Percentiles rank a stretch among this genome's conserved stretches.
Evolutionary conservation across 1,140 invertebrate species (phyloP).

Genomic region (Myzus persicae): DNA sequence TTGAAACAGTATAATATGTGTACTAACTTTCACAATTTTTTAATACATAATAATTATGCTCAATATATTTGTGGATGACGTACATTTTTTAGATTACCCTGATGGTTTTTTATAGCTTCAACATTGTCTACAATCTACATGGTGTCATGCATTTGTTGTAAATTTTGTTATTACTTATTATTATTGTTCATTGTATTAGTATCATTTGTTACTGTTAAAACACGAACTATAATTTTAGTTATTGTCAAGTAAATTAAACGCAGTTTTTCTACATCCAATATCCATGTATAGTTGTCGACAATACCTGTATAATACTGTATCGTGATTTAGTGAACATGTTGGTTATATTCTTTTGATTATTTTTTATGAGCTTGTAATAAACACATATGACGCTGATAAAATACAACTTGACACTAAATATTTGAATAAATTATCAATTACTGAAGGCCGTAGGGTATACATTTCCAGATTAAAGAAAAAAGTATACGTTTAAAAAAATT

Average conservation of each 20-base stretch:
- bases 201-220: not conserved
- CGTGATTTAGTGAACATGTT: not conserved
- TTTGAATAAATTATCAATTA: conserved; percentile 51
- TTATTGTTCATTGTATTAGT: not conserved
- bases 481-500: not conserved
- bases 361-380: conserved; percentile 6
- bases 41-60: not conserved
- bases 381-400: not conserved
- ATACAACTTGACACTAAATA: not conserved
- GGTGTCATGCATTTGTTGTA: not conserved
- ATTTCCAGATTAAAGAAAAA: conserved; percentile 17
- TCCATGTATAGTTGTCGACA: not conserved
- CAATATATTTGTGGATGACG: not conserved
- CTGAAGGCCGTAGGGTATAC: not conserved
- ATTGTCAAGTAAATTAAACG: not conserved
- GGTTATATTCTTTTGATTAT: not conserved
- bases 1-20: not conserved
- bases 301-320: not conserved
- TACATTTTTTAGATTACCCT: not conserved
- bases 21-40: not conserved
- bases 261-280: not conserved
- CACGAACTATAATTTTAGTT: not conserved
- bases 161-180: not conserved
- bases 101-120: not conserved
- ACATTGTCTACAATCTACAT: not conserved